Base-by-base conservation (phyloP, 2,888 invertebrate species). In the Agrotis clavis region DNA sequence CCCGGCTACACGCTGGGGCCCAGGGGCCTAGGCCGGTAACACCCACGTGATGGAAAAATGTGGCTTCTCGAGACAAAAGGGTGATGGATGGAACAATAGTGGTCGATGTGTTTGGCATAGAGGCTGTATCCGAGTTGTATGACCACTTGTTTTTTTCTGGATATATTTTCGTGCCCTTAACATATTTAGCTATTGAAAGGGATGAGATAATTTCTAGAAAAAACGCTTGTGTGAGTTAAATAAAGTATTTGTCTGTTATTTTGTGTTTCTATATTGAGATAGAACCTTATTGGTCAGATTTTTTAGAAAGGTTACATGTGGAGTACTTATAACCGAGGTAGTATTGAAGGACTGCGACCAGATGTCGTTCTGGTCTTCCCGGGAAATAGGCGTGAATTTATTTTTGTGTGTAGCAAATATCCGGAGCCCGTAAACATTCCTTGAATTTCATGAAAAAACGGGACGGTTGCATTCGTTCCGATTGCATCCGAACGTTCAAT, bases 41-140 rank as follows among this genome's bases (percentile, higher is more conserved):
- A 71, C 75, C 71, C 45, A 59, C 62, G 41, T 35, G 73, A 69
- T 67, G 59, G 68, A 74, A 83, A 80, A 83, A 71, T 78, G 67
- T 66, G 59, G 66, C 75, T 64, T 64, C 48, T 35, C 80, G 51
- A 70, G 63, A 69, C 71, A 78, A 74, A 50, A 54, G 63, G 19
- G 57, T 74, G 60, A 80, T 64, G 48, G 71, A 70, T 68, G 56
- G 54, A 41, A 64, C 53, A 68, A 67, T 67, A 54, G 62, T 47
- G 25, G 30, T 63, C 19, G 47, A 77, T 51, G 19, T 53, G 47
- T 74, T 57, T 25, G 25, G 63, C 14, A 71, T 35, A 25, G 54
- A 30, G 13, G n/a, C 50, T 19, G 18, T 60, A n/a, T 19, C 56
- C 6, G 56, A 47, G 71, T 35, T 51, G 35, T 47, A 51, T 56